phyloP scores from a whole-genome alignment of 1,140 invertebrate genomes.

The Solen grandis region DNA sequence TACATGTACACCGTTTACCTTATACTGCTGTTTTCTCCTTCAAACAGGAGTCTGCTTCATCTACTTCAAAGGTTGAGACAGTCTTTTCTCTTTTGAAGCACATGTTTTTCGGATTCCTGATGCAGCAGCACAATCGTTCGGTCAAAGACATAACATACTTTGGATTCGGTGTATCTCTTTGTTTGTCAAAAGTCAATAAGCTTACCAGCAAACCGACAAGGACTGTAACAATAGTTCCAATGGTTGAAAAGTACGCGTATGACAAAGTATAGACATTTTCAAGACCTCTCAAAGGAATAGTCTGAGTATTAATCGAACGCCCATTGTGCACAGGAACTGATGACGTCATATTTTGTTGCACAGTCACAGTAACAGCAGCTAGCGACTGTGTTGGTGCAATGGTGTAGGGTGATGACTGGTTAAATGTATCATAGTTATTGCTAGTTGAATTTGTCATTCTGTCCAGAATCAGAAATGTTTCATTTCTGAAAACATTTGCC shows the following conservation, averaged over 20 bases:
- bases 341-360: not conserved
- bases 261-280: slow-evolving; percentile 26
- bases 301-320: not conserved
- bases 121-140: slow-evolving; percentile 26
- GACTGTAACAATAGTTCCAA: slow-evolving; percentile 32
- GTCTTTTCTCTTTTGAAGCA: no score
- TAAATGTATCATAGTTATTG: not conserved
- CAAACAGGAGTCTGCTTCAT: no score
- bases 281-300: not conserved
- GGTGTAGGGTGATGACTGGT: not conserved
- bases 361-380: not conserved
- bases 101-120: no score
- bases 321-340: not conserved
- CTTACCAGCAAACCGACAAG: slow-evolving; percentile 22
- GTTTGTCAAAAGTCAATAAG: slow-evolving; percentile 12
- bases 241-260: slow-evolving; percentile 33
- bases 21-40: no score
- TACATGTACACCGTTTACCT: no score
- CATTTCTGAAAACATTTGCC: no score
- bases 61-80: no score
- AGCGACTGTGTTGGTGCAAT: not conserved
- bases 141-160: slow-evolving; percentile 6
- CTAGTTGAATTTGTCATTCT: not conserved
- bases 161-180: slow-evolving; percentile 25
- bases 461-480: no score